Percentiles rank a stretch among this genome's conserved stretches.
Conservation (phyloP, 2,113 vertebrate genomes). For the Xenotilapia longispinis region DNA sequence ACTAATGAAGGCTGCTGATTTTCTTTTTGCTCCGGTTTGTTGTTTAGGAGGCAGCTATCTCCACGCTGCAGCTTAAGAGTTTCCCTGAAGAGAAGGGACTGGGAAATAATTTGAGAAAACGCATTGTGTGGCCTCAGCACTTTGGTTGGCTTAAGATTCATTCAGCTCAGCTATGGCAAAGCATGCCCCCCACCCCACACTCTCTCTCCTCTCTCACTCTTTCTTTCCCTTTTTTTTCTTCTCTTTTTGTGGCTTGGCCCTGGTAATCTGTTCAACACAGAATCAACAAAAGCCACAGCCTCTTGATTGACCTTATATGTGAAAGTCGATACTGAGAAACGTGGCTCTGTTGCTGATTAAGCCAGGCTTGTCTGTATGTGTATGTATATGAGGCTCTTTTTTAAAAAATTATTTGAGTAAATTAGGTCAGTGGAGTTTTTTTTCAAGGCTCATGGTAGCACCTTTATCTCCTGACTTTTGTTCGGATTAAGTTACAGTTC, state of each 20-base stretch:
- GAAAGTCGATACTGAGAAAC: conserved; percentile 53
- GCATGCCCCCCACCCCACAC: neutral
- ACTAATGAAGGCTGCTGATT: conserved; percentile 60
- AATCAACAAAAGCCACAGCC: conserved; percentile 60
- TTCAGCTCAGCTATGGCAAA: conserved; percentile 33
- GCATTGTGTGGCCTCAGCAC: conserved; percentile 66
- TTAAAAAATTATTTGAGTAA: neutral
- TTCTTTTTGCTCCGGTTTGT: conserved; percentile 45
- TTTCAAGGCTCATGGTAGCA: conserved; percentile 22
- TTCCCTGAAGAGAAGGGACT: conserved; percentile 73
- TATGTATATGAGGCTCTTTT: neutral
- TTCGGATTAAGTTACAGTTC: conserved; percentile 50
- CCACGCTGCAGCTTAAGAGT: conserved; percentile 70
- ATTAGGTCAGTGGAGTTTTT: conserved; percentile 25
- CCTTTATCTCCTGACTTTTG: conserved; percentile 35
- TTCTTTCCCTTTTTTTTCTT: neutral
- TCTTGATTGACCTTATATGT: conserved; percentile 64
- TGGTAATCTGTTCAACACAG: conserved; percentile 61
- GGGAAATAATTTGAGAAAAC: conserved; percentile 57
- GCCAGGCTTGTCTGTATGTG: neutral
- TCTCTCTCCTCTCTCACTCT: neutral
- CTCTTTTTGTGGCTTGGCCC: conserved; percentile 51
- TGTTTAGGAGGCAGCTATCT: conserved; percentile 74
- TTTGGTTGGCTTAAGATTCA: conserved; percentile 62
- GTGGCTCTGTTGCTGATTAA: conserved; percentile 55